These are phyloP conservation scores for Anarsia innoxiella DNA, from an alignment of 2,888 invertebrate species.

Conservation along the genomic window DNA sequence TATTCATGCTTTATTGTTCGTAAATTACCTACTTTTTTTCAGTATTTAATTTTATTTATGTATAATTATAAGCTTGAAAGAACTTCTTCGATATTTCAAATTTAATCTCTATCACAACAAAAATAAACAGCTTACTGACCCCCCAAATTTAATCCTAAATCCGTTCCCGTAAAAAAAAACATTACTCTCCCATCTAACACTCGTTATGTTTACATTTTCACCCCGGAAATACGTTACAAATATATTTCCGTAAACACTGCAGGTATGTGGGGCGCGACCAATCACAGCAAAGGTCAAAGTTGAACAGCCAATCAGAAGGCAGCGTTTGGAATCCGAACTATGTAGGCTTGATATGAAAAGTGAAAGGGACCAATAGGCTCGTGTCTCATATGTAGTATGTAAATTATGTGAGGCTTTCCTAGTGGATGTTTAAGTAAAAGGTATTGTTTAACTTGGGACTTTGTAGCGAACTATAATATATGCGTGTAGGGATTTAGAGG, in stretches of 20 bases:
- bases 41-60: too few relatives aligned
- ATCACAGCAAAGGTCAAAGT: slow-evolving; percentile 60
- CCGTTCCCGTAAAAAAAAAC: not conserved
- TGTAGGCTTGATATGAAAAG: slow-evolving; percentile 64
- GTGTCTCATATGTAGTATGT: slow-evolving; percentile 34
- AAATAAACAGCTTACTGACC: too few relatives aligned
- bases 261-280: slow-evolving; percentile 44
- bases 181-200: slow-evolving; percentile 2
- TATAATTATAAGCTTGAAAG: too few relatives aligned
- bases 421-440: slow-evolving; percentile 28
- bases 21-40: too few relatives aligned
- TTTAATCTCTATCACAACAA: too few relatives aligned
- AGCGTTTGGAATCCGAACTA: slow-evolving; percentile 56
- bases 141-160: too few relatives aligned
- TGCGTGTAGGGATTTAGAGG: not conserved
- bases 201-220: slow-evolving; percentile 11
- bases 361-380: slow-evolving; percentile 63
- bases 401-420: slow-evolving; percentile 33
- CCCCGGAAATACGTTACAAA: slow-evolving; percentile 12
- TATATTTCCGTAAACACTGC: slow-evolving; percentile 47
- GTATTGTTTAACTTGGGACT: slow-evolving; percentile 8
- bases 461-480: slow-evolving; percentile 5
- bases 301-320: slow-evolving; percentile 48
- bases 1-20: too few relatives aligned
- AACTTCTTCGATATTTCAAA: too few relatives aligned